Evolutionary conservation across 2,797 vertebrate species (phyloP), one percentile per base, ranked within the genome.

Genomic region (Halcyon badia): DNA sequence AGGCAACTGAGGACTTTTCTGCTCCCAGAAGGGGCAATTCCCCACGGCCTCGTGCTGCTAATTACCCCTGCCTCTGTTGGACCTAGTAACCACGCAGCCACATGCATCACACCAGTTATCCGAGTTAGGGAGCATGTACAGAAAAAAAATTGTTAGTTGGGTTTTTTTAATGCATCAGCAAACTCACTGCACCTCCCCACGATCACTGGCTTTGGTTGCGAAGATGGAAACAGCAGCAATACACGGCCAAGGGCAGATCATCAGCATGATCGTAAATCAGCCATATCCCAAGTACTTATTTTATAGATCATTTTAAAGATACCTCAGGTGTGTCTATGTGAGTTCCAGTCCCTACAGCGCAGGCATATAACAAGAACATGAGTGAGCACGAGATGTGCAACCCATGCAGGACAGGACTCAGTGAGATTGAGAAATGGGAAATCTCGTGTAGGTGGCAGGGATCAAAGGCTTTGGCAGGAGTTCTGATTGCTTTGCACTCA

Each of bases 401-500:
- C 48, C 52, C 44, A 26, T 37, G 80, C 28, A 33, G 68, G 81
- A 73, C 39, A 2, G 26, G 83, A 79, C 51, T 81, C 58, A 5
- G 3, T 9, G 71, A n/a, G 79, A 35, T 42, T 81, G 83, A 72
- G 83, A 93, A 89, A 94, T 1, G 3, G 17, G 64, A 87, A 91
- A 48, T 60, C 18, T 56, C 3, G 6, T 49, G 51, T 25, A 42
- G 64, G 49, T 19, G 83, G 33, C 19, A 37, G 35, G 26, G 51
- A 90, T 81, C 62, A 89, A 61, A 92, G 51, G 28, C 31, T 84
- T 33, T 48, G 42, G 26, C 37, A 61, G 61, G 61, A 87, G 25
- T 28, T 83, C 42, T 9, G 19, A 8, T 9, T 54, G 48, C 75
- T 0, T 0, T 8, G 41, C 51, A 20, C 28, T 0, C 0, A 9